Percentiles rank a stretch among this genome's conserved stretches.
Evolutionary conservation across 1,140 invertebrate genomes (phyloP).

Genomic region (Orius laevigatus): DNA sequence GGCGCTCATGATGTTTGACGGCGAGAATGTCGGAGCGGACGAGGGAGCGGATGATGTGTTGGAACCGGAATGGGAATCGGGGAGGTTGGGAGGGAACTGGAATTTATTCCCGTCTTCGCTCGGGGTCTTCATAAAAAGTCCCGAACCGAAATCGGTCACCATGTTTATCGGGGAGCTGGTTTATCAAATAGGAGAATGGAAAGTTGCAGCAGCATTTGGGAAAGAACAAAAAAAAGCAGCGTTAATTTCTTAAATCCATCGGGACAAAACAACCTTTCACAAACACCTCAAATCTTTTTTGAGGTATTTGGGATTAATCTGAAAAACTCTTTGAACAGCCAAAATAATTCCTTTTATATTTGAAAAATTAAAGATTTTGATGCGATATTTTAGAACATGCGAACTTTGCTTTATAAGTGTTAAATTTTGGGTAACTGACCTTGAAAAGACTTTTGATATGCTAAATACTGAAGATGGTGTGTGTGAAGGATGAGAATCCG

Average conservation of each 20-base stretch:
- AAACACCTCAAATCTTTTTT: too few species aligned
- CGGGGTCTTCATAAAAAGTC: constrained; percentile 61
- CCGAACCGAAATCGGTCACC: constrained; percentile 70
- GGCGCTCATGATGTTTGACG: constrained; percentile 23
- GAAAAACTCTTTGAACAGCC: too few species aligned
- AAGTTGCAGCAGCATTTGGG: constrained; percentile 15
- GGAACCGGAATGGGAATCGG: constrained; percentile 14
- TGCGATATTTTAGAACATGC: too few species aligned
- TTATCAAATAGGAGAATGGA: constrained; percentile 10
- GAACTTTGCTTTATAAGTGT: too few species aligned
- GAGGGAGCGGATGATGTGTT: constrained; percentile 17
- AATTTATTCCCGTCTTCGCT: constrained; percentile 56
- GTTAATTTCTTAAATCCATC: background rate
- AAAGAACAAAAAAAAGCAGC: constrained; percentile 12
- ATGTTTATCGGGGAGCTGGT: constrained; percentile 72
- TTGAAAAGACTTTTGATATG: constrained; percentile 71
- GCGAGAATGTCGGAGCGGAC: constrained; percentile 19
- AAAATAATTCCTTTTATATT: too few species aligned
- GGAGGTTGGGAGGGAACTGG: constrained; percentile 27
- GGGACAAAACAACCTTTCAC: too few species aligned
- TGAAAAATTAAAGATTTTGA: too few species aligned
- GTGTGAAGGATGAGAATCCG: constrained; percentile 40
- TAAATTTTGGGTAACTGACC: constrained; percentile 39
- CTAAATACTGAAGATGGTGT: constrained; percentile 56
- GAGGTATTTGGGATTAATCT: too few species aligned